phyloP scores from a whole-genome alignment of 2,113 vertebrate genomes.

The Uropsilus gracilis region DNA sequence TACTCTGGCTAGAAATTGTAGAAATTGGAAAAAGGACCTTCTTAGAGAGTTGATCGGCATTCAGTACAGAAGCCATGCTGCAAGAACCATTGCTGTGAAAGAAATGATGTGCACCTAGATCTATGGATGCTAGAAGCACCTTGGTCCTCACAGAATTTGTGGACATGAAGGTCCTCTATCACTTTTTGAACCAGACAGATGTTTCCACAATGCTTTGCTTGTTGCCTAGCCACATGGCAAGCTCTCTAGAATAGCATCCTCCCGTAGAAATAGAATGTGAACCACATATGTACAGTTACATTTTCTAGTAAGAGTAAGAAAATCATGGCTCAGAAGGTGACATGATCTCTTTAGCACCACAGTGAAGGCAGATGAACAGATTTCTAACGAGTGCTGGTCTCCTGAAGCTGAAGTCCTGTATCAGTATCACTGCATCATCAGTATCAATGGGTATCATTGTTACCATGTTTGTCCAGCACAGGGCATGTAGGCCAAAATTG shows the following conservation, averaged over 20 bases:
- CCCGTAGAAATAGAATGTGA: neutral
- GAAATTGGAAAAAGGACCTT: neutral
- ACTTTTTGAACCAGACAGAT: neutral
- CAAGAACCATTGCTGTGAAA: neutral
- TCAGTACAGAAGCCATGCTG: neutral
- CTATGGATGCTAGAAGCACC: neutral
- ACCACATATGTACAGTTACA: neutral
- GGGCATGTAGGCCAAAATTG: neutral
- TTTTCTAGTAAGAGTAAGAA: neutral
- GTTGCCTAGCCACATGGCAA: slow-evolving; percentile 38
- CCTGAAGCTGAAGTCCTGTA: fast-evolving
- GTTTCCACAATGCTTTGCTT: neutral
- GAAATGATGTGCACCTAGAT: neutral
- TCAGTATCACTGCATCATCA: too few relatives aligned
- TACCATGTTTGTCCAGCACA: neutral
- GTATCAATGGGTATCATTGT: too few relatives aligned
- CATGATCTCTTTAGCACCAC: neutral
- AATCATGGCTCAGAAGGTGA: neutral
- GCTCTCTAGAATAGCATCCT: slow-evolving; percentile 19
- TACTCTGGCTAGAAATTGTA: neutral
- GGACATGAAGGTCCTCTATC: neutral
- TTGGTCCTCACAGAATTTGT: neutral
- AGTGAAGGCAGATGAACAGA: neutral
- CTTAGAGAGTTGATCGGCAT: neutral
- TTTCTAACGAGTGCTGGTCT: neutral